These are phyloP conservation scores for Lagopus muta DNA, from an alignment of 2,113 vertebrate species.

Conservation along the genomic window DNA sequence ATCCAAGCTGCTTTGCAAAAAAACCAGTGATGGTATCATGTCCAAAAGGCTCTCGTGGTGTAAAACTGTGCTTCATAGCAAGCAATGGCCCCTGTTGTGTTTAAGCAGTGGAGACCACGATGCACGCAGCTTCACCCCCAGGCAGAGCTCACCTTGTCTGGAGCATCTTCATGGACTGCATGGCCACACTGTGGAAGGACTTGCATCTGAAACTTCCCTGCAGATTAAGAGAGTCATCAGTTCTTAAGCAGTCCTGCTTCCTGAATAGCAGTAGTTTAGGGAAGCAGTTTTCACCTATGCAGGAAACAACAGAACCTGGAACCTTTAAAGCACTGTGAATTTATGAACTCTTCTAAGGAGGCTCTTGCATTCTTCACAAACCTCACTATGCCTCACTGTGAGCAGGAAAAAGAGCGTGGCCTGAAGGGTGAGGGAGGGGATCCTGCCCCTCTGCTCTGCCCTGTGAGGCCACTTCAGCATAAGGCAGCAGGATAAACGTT, in stretches of 20 bases:
- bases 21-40: neutral
- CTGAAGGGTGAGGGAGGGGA: too few species aligned
- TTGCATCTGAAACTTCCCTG: conserved; percentile 99
- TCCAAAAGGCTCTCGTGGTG: neutral
- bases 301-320: neutral
- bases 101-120: fast-evolving
- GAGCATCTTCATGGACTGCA: conserved; percentile 97
- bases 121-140: neutral
- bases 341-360: neutral
- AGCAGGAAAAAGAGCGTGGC: too few species aligned
- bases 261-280: neutral
- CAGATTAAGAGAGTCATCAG: conserved; percentile 14
- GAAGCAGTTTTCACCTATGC: neutral
- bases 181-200: conserved; percentile 98
- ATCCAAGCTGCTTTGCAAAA: neutral
- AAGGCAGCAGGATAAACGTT: too few species aligned
- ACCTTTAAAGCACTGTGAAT: neutral
- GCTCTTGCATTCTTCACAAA: neutral
- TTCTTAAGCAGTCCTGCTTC: neutral
- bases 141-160: conserved; percentile 87
- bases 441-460: too few species aligned
- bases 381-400: neutral
- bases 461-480: neutral
- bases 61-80: fast-evolving
- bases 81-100: neutral